These are phyloP conservation scores for Cyclargus thomasi DNA, from an alignment of 1,140 invertebrate genomes.

Conservation along the genomic window DNA sequence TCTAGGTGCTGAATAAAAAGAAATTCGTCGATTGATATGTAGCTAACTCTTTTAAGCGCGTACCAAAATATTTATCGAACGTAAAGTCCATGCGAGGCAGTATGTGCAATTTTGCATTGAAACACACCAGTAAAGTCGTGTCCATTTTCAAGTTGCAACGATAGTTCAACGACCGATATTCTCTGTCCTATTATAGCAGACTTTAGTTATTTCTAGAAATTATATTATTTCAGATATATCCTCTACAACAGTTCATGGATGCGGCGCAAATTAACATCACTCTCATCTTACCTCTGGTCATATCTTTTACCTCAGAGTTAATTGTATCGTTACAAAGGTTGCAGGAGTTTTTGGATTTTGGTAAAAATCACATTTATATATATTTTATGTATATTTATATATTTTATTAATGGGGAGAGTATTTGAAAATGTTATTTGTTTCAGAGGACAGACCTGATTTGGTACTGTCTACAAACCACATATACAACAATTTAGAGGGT, in stretches of 20 bases:
- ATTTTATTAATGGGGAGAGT: neutral
- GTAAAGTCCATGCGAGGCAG: slow-evolving; percentile 21
- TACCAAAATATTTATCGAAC: neutral
- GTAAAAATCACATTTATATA: slow-evolving; percentile 54
- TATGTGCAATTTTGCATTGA: too few species aligned
- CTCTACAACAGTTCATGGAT: slow-evolving; percentile 83
- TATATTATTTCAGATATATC: slow-evolving; percentile 79
- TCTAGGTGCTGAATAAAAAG: neutral
- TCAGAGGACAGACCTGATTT: slow-evolving; percentile 53
- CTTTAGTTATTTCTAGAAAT: too few species aligned
- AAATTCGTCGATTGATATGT: neutral
- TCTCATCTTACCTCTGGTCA: slow-evolving; percentile 82
- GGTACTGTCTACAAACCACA: slow-evolving; percentile 28
- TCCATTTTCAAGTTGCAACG: too few species aligned
- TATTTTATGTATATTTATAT: neutral
- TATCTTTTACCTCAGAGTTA: slow-evolving; percentile 79
- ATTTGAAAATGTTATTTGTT: slow-evolving; percentile 12
- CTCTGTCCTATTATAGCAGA: too few species aligned
- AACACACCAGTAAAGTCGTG: too few species aligned
- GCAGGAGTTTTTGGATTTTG: slow-evolving; percentile 79
- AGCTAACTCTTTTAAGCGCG: neutral
- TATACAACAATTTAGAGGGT: slow-evolving; percentile 44
- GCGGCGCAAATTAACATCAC: slow-evolving; percentile 77
- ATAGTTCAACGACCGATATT: too few species aligned
- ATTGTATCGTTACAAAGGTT: slow-evolving; percentile 81